Base-by-base conservation (phyloP, 1,140 invertebrate species). In the Panagrolaimus sp. region DNA sequence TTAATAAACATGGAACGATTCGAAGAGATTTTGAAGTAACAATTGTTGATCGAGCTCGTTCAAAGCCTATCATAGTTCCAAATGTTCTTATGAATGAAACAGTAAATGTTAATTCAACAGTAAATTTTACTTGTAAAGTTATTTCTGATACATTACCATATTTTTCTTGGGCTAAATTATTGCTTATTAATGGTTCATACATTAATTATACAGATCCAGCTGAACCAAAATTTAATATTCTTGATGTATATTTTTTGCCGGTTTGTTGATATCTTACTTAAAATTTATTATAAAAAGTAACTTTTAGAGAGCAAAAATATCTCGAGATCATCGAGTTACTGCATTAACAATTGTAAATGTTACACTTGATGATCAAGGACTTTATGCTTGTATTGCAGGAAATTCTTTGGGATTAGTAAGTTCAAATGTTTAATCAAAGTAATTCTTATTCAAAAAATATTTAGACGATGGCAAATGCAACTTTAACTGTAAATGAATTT, bases 391-490 rank as follows among this genome's bases (percentile, higher is more conserved):
- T 66, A 66, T 82, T 20, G 81, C 74, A 63, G 80, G 80, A 44
- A 83, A 82, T 48, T 76, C 73, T 11, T 67, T 82, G 11, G 80
- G 80, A 63, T 73, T 75, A 63, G 80, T 81, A 62, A 48, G 51
- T 69, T 45, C 13, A 8, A 27, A 38, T 3, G n/a, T 13, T 13
- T 68, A 31, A 63, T n/a, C n/a, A 47, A 63, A 16, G 5, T n/a
- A 57, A 20, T 20, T 57, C 20, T 27, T 27, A 23, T 11, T 23
- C 62, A 38, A 42, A 8, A 14, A 57, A 62, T 63, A 48, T 51
- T 69, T 23, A 81, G 80, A 72, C 75, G 5, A 81, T 82, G 81
- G 81, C 78, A n/a, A 83, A 78, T 63, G 81, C 81, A 46, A 80
- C 74, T 2, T 47, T 83, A 47, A 80, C 70, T 4, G 81, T 82